phyloP scores from a whole-genome alignment of 2,797 vertebrate genomes.

The Sebastes trivittatus region DNA sequence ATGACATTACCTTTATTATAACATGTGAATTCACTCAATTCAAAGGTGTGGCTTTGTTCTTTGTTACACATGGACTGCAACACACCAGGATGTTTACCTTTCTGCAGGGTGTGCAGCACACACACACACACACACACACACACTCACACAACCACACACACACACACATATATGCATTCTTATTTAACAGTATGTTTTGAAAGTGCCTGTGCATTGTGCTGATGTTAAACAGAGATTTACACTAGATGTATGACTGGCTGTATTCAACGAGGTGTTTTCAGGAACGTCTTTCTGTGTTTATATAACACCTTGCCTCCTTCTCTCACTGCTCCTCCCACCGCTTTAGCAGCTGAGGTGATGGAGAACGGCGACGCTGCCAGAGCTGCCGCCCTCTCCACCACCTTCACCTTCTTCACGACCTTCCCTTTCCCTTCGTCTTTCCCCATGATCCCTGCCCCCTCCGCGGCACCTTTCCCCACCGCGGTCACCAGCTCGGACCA shows the following conservation, averaged over 20 bases:
- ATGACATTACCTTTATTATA: slow-evolving; percentile 40
- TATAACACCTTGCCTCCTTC: slow-evolving; percentile 80
- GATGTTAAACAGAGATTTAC: background rate
- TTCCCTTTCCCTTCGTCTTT: slow-evolving; percentile 74
- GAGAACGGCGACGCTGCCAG: slow-evolving; percentile 76
- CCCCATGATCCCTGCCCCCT: slow-evolving; percentile 76
- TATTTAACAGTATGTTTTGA: background rate
- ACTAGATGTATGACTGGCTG: background rate
- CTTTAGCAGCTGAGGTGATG: slow-evolving; percentile 75
- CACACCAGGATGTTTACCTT: slow-evolving; percentile 32
- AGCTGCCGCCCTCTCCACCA: slow-evolving; percentile 75
- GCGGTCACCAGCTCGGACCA: slow-evolving; percentile 81
- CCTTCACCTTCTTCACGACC: slow-evolving; percentile 73
- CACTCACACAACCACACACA: background rate
- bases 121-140: background rate
- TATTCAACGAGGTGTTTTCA: background rate
- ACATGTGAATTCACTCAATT: slow-evolving; percentile 1
- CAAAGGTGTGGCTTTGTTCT: slow-evolving; percentile 12
- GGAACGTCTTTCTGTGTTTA: slow-evolving; percentile 79
- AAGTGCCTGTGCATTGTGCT: background rate
- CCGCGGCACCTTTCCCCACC: slow-evolving; percentile 79
- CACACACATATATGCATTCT: background rate
- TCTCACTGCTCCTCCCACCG: slow-evolving; percentile 79
- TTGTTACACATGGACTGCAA: background rate
- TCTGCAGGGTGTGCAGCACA: background rate